These are phyloP conservation scores for Diplodus puntazzo DNA, from an alignment of 2,797 vertebrate genomes.

Conservation along the genomic window DNA sequence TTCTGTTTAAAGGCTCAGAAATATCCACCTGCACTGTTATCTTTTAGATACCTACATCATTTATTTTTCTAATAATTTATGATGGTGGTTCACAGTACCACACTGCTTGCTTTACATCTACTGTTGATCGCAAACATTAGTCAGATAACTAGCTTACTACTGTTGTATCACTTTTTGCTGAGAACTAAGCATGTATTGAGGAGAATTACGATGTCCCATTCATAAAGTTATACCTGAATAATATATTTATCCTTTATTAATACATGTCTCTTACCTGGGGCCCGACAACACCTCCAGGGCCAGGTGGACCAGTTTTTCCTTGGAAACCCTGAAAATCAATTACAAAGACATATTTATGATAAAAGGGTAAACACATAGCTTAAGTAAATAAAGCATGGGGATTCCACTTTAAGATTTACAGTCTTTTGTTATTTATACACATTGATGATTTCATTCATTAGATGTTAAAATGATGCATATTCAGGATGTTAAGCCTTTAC, in stretches of 20 bases:
- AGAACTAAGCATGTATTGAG: background rate
- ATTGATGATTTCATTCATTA: background rate
- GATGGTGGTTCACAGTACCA: background rate
- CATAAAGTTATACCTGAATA: background rate
- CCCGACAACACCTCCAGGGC: constrained; percentile 97
- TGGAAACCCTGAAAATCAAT: constrained; percentile 92
- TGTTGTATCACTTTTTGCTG: background rate
- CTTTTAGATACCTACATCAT: background rate
- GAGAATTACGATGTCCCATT: no score
- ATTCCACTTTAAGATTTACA: background rate
- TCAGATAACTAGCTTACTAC: background rate
- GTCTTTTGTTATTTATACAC: background rate
- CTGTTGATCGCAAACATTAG: background rate
- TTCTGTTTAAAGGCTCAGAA: background rate
- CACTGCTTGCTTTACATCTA: background rate
- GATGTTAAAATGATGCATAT: background rate
- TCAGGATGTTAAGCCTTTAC: background rate
- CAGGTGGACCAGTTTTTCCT: constrained; percentile 99
- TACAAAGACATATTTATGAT: constrained; percentile 16
- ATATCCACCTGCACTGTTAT: background rate
- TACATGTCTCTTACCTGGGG: constrained; percentile 89
- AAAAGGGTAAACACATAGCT: constrained; percentile 3
- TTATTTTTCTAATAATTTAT: background rate
- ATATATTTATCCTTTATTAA: background rate
- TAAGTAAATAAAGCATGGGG: background rate